A percentile compares a stretch with the other conserved stretches of the same genome.
These are phyloP conservation scores for Donacobius atricapilla DNA, from an alignment of 2,113 vertebrate genomes.

Conservation along the genomic window DNA sequence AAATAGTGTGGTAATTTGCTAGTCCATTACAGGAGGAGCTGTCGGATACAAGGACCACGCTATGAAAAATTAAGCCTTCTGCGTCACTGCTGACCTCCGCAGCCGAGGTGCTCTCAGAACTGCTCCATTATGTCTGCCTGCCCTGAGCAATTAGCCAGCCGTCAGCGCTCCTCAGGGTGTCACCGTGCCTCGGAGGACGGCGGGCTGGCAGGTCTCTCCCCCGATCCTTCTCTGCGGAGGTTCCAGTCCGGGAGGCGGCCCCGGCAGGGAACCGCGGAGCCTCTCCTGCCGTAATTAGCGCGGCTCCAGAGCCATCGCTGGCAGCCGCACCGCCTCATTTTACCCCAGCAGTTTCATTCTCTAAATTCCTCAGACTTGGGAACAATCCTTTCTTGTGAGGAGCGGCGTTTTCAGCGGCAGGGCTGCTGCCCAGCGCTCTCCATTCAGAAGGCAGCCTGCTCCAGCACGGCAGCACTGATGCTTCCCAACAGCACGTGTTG, in stretches of 20 bases:
- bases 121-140: neutral
- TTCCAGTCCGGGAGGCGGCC: neutral
- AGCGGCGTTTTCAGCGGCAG: neutral
- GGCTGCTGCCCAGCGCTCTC: neutral
- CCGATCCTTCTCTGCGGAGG: fast-evolving
- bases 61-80: neutral
- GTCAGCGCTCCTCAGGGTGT: neutral
- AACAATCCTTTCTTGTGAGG: neutral
- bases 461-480: neutral
- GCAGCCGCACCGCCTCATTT: neutral
- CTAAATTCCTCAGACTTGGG: neutral
- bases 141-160: conserved; percentile 1
- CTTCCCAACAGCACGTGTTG: fast-evolving
- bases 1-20: conserved; percentile 32
- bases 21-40: conserved; percentile 28
- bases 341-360: neutral
- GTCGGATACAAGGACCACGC: neutral
- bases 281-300: neutral
- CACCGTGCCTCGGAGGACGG: neutral
- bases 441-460: neutral
- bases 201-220: neutral
- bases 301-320: neutral
- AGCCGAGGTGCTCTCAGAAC: neutral
- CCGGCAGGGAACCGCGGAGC: neutral
- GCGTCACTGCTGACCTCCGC: neutral